Percentiles rank a stretch among this genome's conserved stretches.
Evolutionary conservation across 2,113 vertebrate genomes (phyloP).

Genomic region (Calcarius ornatus): DNA sequence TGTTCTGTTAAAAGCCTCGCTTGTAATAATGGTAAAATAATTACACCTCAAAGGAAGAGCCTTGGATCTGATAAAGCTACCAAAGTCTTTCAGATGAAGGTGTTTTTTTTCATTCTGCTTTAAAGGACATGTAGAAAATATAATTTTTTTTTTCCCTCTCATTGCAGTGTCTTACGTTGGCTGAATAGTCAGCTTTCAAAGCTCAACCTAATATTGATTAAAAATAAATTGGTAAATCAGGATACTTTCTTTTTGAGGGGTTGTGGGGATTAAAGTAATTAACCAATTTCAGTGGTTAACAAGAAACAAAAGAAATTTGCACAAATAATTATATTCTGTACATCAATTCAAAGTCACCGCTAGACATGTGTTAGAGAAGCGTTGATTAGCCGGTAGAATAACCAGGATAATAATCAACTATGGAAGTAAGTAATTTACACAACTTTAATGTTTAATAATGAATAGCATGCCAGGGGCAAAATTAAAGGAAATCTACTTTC

Average conservation of each 20-base stretch:
- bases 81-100: slow-evolving; percentile 51
- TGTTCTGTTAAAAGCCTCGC: slow-evolving; percentile 73
- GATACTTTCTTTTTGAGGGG: slow-evolving; percentile 41
- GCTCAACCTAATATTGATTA: slow-evolving; percentile 54
- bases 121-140: slow-evolving; percentile 20
- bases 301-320: slow-evolving; percentile 64
- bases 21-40: slow-evolving; percentile 80
- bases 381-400: slow-evolving; percentile 64
- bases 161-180: background rate
- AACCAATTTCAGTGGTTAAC: slow-evolving; percentile 42
- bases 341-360: slow-evolving; percentile 31
- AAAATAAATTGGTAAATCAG: slow-evolving; percentile 62
- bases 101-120: slow-evolving; percentile 25
- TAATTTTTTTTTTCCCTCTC: background rate
- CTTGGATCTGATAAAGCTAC: slow-evolving; percentile 70
- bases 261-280: slow-evolving; percentile 53
- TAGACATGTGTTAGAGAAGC: slow-evolving; percentile 18
- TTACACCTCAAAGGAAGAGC: slow-evolving; percentile 71
- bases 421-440: slow-evolving; percentile 68
- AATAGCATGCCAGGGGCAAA: slow-evolving; percentile 55
- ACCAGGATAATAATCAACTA: slow-evolving; percentile 65
- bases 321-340: slow-evolving; percentile 54
- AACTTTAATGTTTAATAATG: slow-evolving; percentile 74
- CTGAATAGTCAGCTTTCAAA: slow-evolving; percentile 52
- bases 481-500: slow-evolving; percentile 47